Evolutionary conservation across 2,888 invertebrate genomes (phyloP).

Genomic region (Scotopteryx bipunctaria): DNA sequence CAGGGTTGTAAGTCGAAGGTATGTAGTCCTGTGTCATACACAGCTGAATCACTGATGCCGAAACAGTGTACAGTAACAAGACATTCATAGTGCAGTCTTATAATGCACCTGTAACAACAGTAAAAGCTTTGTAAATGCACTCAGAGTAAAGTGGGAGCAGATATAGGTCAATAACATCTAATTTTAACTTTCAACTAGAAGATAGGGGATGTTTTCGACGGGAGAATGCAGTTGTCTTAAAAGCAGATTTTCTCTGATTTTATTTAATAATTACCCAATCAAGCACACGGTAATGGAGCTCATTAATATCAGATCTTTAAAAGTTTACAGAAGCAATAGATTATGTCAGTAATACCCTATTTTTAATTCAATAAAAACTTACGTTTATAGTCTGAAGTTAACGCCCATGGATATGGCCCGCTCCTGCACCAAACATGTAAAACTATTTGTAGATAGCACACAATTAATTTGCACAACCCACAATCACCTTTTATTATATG

Average conservation of each 20-base stretch:
- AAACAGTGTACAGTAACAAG: slow-evolving; percentile 49
- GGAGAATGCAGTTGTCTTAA: slow-evolving; percentile 14
- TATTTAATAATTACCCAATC: neutral
- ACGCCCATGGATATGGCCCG: slow-evolving; percentile 75
- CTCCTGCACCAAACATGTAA: slow-evolving; percentile 45
- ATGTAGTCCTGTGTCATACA: slow-evolving; percentile 66
- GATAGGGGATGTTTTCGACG: neutral
- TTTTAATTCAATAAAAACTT: slow-evolving; percentile 75
- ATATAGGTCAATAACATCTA: slow-evolving; percentile 34
- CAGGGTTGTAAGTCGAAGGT: slow-evolving; percentile 66
- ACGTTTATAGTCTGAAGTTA: slow-evolving; percentile 69
- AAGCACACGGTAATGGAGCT: neutral
- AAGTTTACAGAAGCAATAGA: neutral
- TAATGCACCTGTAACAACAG: slow-evolving; percentile 54
- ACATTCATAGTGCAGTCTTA: slow-evolving; percentile 77
- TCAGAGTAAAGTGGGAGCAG: neutral
- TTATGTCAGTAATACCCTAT: slow-evolving; percentile 38
- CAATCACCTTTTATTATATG: slow-evolving; percentile 28
- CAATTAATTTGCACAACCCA: slow-evolving; percentile 38
- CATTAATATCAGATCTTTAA: neutral
- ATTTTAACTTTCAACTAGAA: slow-evolving; percentile 31
- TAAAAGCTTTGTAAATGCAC: slow-evolving; percentile 18
- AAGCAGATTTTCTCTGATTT: slow-evolving; percentile 10
- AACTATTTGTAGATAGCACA: slow-evolving; percentile 47
- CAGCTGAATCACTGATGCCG: slow-evolving; percentile 51